These are phyloP conservation scores for Danionella cerebrum DNA, from an alignment of 2,113 vertebrate species.

Conservation along the genomic window DNA sequence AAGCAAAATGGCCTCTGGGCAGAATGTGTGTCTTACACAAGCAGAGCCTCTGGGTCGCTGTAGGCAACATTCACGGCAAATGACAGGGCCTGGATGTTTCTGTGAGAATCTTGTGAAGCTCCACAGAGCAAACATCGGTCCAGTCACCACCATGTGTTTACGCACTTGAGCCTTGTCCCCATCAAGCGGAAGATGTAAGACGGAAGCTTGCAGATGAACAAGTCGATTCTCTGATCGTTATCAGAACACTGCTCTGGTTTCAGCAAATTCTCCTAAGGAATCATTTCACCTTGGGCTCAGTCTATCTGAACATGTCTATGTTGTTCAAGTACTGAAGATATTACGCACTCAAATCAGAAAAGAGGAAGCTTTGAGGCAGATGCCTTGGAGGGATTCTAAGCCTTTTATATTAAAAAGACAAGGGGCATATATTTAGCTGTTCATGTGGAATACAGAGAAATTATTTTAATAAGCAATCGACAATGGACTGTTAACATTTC, in stretches of 20 bases:
- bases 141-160: slow-evolving; percentile 57
- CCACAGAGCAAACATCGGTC: slow-evolving; percentile 44
- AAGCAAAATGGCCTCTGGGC: slow-evolving; percentile 58
- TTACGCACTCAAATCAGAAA: slow-evolving; percentile 13
- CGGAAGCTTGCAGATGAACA: slow-evolving; percentile 16
- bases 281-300: slow-evolving; percentile 32
- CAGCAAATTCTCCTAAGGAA: slow-evolving; percentile 17
- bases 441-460: slow-evolving; percentile 15
- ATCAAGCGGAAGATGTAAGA: slow-evolving; percentile 4
- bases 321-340: slow-evolving; percentile 1
- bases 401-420: slow-evolving; percentile 6
- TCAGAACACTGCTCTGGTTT: slow-evolving; percentile 19
- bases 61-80: slow-evolving; percentile 66
- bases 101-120: slow-evolving; percentile 40
- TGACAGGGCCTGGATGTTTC: slow-evolving; percentile 61
- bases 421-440: not conserved
- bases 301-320: slow-evolving; percentile 24
- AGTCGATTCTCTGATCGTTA: slow-evolving; percentile 28
- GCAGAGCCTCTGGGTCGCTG: slow-evolving; percentile 66
- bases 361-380: slow-evolving; percentile 1
- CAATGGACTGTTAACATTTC: not conserved
- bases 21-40: slow-evolving; percentile 69
- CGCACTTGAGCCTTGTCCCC: slow-evolving; percentile 1
- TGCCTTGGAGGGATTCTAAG: slow-evolving; percentile 12
- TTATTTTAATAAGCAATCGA: slow-evolving; percentile 34